phyloP scores from a whole-genome alignment of 2,113 vertebrate genomes.

The Melozone crissalis region DNA sequence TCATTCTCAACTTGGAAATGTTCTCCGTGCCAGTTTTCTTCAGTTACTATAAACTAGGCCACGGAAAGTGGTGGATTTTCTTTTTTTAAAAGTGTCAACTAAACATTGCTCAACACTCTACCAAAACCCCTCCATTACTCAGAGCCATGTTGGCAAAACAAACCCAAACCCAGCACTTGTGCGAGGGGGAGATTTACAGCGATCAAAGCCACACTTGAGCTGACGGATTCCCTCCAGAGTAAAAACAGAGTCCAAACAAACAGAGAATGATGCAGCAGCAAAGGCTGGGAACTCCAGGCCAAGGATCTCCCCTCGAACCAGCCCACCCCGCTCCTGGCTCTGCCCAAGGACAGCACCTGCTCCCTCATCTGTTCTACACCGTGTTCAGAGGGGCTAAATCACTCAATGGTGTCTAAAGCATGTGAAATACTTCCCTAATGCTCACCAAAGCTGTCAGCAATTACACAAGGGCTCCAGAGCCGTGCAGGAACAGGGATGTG shows the following conservation, averaged over 20 bases:
- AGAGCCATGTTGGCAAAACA: not conserved
- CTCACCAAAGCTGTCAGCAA: not conserved
- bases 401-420: not conserved
- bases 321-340: not conserved
- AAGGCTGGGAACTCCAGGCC: not conserved
- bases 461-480: not conserved
- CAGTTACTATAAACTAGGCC: not conserved
- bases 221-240: not conserved
- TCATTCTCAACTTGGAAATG: not conserved
- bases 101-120: not conserved
- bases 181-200: not conserved
- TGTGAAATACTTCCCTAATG: constrained; percentile 5
- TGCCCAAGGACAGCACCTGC: not conserved
- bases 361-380: not conserved
- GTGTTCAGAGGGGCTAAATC: not conserved
- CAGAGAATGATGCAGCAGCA: fast-evolving
- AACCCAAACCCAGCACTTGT: not conserved
- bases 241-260: not conserved
- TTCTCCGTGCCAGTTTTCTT: not conserved
- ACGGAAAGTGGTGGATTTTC: not conserved
- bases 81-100: not conserved
- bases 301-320: fast-evolving
- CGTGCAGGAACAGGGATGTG: fast-evolving
- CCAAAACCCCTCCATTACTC: not conserved
- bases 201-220: not conserved